phyloP scores from a whole-genome alignment of 2,113 vertebrate genomes.

The Toxostoma redivivum region DNA sequence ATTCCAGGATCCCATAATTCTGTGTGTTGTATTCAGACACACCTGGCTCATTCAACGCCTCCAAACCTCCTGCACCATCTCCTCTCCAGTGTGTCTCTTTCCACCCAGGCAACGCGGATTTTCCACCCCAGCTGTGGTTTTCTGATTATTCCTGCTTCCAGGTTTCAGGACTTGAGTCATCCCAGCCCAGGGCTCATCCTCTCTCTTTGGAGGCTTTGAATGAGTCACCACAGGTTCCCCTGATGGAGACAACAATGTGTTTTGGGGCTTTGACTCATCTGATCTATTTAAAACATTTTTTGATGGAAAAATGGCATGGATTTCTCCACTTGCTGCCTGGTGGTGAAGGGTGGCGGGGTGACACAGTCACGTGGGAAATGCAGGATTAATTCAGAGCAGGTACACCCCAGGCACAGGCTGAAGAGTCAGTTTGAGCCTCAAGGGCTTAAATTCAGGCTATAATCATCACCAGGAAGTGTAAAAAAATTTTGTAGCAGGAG shows the following conservation, averaged over 20 bases:
- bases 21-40: fast-evolving
- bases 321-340: background rate
- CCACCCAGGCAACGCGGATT: background rate
- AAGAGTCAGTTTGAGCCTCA: background rate
- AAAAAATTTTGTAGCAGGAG: background rate
- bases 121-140: background rate
- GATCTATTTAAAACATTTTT: background rate
- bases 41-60: fast-evolving
- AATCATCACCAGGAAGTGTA: background rate
- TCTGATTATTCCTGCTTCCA: background rate
- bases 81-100: background rate
- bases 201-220: background rate
- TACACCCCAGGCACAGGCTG: background rate
- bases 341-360: fast-evolving
- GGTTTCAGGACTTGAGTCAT: background rate
- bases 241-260: background rate
- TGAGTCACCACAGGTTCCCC: background rate
- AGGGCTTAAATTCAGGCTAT: background rate
- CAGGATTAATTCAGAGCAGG: background rate
- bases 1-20: background rate
- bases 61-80: fast-evolving
- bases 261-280: background rate
- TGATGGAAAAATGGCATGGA: background rate
- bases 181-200: background rate
- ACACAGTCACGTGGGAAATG: fast-evolving